Evolutionary conservation across 2,797 vertebrate genomes (phyloP), one percentile per base, ranked within the genome.

Genomic region (Rhynchotus rufescens): DNA sequence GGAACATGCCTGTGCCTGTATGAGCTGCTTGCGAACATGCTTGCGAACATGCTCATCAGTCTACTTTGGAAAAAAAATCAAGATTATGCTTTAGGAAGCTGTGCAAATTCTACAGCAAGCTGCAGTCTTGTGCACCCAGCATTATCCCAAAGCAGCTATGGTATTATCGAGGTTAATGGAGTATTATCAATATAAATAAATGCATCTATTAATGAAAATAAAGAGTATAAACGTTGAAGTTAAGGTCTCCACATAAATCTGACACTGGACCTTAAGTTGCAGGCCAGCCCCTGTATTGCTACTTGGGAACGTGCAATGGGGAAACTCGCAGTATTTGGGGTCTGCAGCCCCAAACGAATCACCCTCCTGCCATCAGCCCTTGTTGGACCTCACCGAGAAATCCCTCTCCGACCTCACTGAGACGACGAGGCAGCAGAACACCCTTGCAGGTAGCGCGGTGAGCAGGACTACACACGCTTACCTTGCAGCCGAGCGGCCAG

Each of bases 1-100:
- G 34, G 83, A 44, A 36, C 12, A 17, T 17, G 60, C 26, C 23
- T 6, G n/a, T 79, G 23, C 60, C 36, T 60, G 22, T 61, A 32
- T 9, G 36, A 36, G 61, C 47, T 61, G 73, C 30, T 2, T 40
- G 57, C 17, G 62, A 51, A 32, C 25, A 83, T 61, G 73, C 30
- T 2, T 40, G 57, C 17, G 62, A 51, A 32, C 25, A 83, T 13
- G 30, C 56, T 62, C 56, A 47, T 52, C 62, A 73, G 78, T 22
- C 25, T 56, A 10, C n/a, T 56, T 13, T 22, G 7, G 6, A 51
- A 8, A 28, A 28, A 71, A 36, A 7, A 0, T 0, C 0, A 51
- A 4, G 36, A 36, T 66, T 76, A 64, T 42, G 83, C 15, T 34
- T 72, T n/a, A 71, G 89, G 47, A 30, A 77, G 38, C 15, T 82